These are phyloP conservation scores for Platygyra sinensis DNA, from an alignment of 64 coral and sea anemone species.

Conservation along the genomic window DNA sequence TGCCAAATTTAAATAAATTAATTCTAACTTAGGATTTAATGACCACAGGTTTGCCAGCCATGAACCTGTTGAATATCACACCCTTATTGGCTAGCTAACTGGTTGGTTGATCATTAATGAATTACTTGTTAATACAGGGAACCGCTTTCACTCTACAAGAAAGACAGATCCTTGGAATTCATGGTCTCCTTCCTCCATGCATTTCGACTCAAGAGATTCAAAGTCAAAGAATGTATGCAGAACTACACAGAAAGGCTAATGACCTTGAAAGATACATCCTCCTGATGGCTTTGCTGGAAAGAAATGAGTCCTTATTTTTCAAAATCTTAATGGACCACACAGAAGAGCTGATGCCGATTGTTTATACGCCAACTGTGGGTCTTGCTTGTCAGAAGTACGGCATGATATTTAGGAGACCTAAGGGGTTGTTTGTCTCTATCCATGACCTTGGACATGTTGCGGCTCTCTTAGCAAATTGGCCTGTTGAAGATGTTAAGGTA, in stretches of 20 bases:
- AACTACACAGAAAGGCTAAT: constrained; percentile 71
- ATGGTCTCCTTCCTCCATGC: constrained; percentile 79
- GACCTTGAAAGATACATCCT: constrained; percentile 86
- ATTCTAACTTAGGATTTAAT: too few species aligned
- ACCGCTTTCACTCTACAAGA: constrained; percentile 88
- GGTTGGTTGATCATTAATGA: neutral
- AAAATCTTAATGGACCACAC: constrained; percentile 84
- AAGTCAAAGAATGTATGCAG: constrained; percentile 62
- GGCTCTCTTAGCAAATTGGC: constrained; percentile 82
- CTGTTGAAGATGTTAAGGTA: constrained; percentile 87
- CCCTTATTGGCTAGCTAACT: too few species aligned
- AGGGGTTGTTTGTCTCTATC: constrained; percentile 91
- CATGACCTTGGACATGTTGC: constrained; percentile 85
- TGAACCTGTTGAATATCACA: too few species aligned
- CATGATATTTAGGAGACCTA: constrained; percentile 86
- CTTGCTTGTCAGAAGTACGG: constrained; percentile 96
- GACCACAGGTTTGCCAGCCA: too few species aligned
- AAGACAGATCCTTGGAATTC: constrained; percentile 86
- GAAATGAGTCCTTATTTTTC: constrained; percentile 84
- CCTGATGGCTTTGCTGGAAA: constrained; percentile 78
- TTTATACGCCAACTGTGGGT: constrained; percentile 96
- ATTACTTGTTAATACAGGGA: constrained; percentile 47
- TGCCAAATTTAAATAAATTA: too few species aligned
- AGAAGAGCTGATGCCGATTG: constrained; percentile 92
- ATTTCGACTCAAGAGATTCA: constrained; percentile 61